Evolutionary conservation across 2,113 vertebrate genomes (phyloP).

Genomic region (Amia ocellicauda): DNA sequence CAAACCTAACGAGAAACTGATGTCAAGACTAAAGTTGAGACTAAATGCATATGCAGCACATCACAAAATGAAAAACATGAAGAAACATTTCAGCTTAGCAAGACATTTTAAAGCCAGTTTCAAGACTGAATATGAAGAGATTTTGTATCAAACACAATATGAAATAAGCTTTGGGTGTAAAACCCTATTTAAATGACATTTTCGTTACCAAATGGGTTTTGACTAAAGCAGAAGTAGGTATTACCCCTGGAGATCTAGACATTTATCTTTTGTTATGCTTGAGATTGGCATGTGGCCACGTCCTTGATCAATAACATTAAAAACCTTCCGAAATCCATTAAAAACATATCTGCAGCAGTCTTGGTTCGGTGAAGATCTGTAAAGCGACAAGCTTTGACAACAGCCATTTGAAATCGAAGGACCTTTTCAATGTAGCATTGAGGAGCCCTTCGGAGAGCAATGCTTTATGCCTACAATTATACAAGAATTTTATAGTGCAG

Average conservation of each 20-base stretch:
- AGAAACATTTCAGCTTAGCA: too few relatives aligned
- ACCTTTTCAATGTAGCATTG: not conserved
- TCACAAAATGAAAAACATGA: too few relatives aligned
- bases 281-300: slow-evolving; percentile 2
- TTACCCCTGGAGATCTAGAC: not conserved
- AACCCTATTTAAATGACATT: slow-evolving; percentile 2
- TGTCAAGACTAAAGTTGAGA: too few relatives aligned
- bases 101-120: too few relatives aligned
- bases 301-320: slow-evolving; percentile 9
- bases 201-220: not conserved
- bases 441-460: too few relatives aligned
- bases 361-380: not conserved
- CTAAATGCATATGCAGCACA: too few relatives aligned
- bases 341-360: slow-evolving; percentile 10
- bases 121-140: too few relatives aligned
- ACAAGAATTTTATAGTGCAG: too few relatives aligned
- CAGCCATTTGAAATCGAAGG: not conserved
- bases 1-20: too few relatives aligned
- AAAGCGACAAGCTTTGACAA: not conserved
- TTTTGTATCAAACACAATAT: not conserved
- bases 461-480: too few relatives aligned
- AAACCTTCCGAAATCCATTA: slow-evolving; percentile 14
- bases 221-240: not conserved
- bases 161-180: not conserved
- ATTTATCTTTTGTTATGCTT: slow-evolving; percentile 4